phyloP scores from a whole-genome alignment of 2,113 vertebrate species.

The Sturnira hondurensis region DNA sequence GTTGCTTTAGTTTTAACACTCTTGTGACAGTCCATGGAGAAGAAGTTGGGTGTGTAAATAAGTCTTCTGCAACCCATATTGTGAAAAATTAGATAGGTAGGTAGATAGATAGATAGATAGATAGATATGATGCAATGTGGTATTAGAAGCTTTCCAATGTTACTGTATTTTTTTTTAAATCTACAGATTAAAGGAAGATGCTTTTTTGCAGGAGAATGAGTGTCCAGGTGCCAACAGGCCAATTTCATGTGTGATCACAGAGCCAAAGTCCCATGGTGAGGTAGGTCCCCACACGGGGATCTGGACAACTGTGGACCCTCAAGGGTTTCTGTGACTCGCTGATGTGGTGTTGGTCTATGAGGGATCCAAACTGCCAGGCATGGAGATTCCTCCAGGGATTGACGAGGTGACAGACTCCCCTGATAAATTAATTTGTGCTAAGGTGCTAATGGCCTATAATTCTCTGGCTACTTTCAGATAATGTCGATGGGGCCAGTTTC shows the following conservation, averaged over 20 bases:
- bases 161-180: not conserved
- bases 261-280: not conserved
- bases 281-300: not conserved
- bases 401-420: not conserved
- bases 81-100: not conserved
- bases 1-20: not conserved
- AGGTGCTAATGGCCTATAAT: conserved; percentile 2
- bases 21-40: not conserved
- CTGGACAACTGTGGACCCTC: not conserved
- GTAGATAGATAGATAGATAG: not conserved
- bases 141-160: not conserved
- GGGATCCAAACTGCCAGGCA: not conserved
- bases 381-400: not conserved
- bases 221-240: not conserved
- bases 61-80: not conserved
- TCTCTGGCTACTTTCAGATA: conserved; percentile 25
- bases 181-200: not conserved
- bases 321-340: not conserved
- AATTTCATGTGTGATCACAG: not conserved
- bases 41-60: not conserved
- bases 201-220: not conserved
- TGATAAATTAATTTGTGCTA: conserved; percentile 21
- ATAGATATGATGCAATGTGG: not conserved
- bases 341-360: not conserved
- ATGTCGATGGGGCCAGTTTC: not conserved